A percentile compares a stretch with the other conserved stretches of the same genome.
phyloP scores from a whole-genome alignment of 2,888 invertebrate genomes.

The Leptinotarsa peninsularis region DNA sequence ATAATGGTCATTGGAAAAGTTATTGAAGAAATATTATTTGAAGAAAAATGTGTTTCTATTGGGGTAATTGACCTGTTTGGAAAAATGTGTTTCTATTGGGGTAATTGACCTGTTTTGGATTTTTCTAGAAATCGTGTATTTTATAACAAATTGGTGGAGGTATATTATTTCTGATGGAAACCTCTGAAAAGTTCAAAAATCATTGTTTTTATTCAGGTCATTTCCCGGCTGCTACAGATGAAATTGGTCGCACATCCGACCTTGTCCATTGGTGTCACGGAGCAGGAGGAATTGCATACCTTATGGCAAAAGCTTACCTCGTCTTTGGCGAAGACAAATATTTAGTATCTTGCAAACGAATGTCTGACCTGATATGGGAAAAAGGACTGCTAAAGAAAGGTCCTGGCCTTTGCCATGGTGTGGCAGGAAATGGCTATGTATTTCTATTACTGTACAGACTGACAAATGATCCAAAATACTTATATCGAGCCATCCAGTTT shows the following conservation, averaged over 20 bases:
- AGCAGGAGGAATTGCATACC: conserved; percentile 81
- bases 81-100: too few relatives aligned
- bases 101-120: too few relatives aligned
- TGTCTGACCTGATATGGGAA: conserved; percentile 84
- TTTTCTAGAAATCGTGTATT: too few relatives aligned
- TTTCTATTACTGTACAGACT: conserved; percentile 81
- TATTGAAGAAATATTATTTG: too few relatives aligned
- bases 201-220: conserved; percentile 46
- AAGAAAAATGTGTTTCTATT: too few relatives aligned
- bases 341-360: conserved; percentile 74
- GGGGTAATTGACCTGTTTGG: too few relatives aligned
- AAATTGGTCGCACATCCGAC: conserved; percentile 74
- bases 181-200: too few relatives aligned
- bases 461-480: conserved; percentile 77
- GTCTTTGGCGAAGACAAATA: conserved; percentile 81
- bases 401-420: conserved; percentile 90
- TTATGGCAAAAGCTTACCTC: conserved; percentile 84
- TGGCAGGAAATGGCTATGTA: conserved; percentile 85
- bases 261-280: conserved; percentile 94
- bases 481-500: conserved; percentile 81
- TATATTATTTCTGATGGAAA: too few relatives aligned
- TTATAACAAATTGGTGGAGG: too few relatives aligned
- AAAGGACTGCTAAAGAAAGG: conserved; percentile 88
- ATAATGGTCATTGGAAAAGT: too few relatives aligned
- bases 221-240: conserved; percentile 74